Evolutionary conservation across 2,113 vertebrate species (phyloP).

Genomic region (Microtus montanus): DNA sequence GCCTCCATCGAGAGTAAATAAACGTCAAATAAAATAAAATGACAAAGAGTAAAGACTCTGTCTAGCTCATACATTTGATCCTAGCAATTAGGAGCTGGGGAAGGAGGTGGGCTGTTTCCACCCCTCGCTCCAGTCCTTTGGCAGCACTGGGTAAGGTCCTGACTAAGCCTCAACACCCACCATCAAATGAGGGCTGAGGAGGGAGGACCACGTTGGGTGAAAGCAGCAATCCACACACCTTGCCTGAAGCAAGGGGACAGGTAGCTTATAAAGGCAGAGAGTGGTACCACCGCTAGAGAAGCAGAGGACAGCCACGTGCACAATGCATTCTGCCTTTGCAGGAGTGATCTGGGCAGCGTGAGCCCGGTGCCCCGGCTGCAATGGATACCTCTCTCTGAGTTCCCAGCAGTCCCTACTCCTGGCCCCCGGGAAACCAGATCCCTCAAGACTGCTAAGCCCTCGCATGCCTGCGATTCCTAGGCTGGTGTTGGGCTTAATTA

Average conservation of each 20-base stretch:
- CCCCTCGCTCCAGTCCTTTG: rapidly evolving
- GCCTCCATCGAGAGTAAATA: neutral
- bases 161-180: neutral
- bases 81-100: neutral
- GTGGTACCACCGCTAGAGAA: neutral
- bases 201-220: too few species aligned
- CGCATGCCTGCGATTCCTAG: conserved; percentile 53
- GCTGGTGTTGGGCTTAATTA: conserved; percentile 60
- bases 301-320: neutral
- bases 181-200: neutral
- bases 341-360: neutral
- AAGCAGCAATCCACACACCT: neutral
- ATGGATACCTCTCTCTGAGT: neutral
- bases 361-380: neutral
- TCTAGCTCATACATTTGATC: neutral
- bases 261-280: rapidly evolving
- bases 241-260: rapidly evolving
- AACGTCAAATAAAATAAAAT: neutral
- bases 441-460: conserved; percentile 9
- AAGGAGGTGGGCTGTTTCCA: neutral
- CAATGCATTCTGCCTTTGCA: neutral
- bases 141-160: neutral
- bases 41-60: neutral
- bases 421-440: conserved; percentile 71
- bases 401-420: neutral